phyloP scores from a whole-genome alignment of 30 jellyfish, hydroid and myxozoan species.

The Aurelia aurita region DNA sequence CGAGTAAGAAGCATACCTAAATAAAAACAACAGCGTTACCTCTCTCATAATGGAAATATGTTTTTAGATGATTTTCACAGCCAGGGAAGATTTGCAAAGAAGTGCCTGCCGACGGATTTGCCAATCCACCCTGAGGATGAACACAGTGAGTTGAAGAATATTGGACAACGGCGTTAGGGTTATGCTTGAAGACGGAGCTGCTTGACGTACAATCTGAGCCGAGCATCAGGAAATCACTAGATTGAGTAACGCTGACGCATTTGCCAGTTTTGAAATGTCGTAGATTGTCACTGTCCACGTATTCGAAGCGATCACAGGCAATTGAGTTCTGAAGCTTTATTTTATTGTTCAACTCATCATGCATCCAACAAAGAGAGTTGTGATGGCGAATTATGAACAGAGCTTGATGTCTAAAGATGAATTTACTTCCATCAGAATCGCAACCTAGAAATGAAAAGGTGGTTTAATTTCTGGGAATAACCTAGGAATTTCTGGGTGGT shows the following conservation, averaged over 20 bases:
- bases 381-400: conserved; percentile 18
- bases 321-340: conserved; percentile 13
- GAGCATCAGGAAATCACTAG: neutral
- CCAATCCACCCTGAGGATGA: neutral
- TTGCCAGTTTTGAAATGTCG: conserved; percentile 38
- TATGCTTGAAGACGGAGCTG: neutral
- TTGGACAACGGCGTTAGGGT: neutral
- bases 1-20: too few species aligned
- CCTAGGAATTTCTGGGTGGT: too few species aligned
- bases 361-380: conserved; percentile 46
- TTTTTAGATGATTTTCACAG: neutral
- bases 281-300: conserved; percentile 8
- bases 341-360: neutral
- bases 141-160: neutral
- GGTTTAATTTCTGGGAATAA: too few species aligned
- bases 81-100: neutral
- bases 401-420: conserved; percentile 37
- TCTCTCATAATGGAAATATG: neutral
- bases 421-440: neutral
- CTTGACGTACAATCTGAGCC: conserved; percentile 42
- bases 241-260: conserved; percentile 9
- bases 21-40: neutral
- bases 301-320: conserved; percentile 54
- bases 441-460: neutral
- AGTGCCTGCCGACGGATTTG: neutral